Evolutionary conservation across 2,888 invertebrate species (phyloP).

Genomic region (Megamerina dolium): DNA sequence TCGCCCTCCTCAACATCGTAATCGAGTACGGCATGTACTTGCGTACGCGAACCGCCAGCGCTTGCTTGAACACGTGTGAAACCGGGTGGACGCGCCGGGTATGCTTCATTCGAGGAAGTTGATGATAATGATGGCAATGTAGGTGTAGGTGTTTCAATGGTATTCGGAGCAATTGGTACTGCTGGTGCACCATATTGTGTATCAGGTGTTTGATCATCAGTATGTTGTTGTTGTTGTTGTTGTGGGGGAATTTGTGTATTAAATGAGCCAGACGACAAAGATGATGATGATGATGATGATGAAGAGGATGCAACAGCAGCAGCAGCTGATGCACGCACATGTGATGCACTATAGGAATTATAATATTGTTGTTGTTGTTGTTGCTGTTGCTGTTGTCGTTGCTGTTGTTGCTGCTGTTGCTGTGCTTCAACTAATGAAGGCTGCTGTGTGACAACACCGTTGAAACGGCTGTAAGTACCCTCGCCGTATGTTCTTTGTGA

Average conservation of each 20-base stretch:
- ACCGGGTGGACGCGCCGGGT: conserved; percentile 56
- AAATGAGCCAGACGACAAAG: no score
- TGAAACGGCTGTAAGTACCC: conserved; percentile 36
- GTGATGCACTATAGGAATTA: conserved; percentile 33
- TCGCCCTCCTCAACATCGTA: conserved; percentile 49
- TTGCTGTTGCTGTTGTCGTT: conserved; percentile 22
- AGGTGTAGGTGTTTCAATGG: conserved; percentile 29
- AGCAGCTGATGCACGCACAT: conserved; percentile 23
- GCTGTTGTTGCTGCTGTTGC: conserved; percentile 18
- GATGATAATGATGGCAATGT: conserved; percentile 12
- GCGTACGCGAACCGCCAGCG: conserved; percentile 52
- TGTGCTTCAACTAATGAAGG: conserved; percentile 13
- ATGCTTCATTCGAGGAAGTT: conserved; percentile 30
- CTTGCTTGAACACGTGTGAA: conserved; percentile 61
- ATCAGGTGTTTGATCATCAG: background rate
- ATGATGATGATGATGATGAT: conserved; percentile 10
- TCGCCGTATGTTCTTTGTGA: conserved; percentile 40
- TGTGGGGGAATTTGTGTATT: conserved; percentile 5
- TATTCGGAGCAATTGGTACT: conserved; percentile 6
- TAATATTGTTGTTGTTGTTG: conserved; percentile 30
- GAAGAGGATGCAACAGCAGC: conserved; percentile 17
- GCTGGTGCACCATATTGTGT: background rate
- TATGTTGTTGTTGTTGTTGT: conserved; percentile 14
- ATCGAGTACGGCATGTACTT: conserved; percentile 49
- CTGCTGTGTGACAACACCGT: conserved; percentile 13